These are phyloP conservation scores for Hirtodrosophila duncani DNA, from an alignment of 2,888 invertebrate species.

Conservation along the genomic window DNA sequence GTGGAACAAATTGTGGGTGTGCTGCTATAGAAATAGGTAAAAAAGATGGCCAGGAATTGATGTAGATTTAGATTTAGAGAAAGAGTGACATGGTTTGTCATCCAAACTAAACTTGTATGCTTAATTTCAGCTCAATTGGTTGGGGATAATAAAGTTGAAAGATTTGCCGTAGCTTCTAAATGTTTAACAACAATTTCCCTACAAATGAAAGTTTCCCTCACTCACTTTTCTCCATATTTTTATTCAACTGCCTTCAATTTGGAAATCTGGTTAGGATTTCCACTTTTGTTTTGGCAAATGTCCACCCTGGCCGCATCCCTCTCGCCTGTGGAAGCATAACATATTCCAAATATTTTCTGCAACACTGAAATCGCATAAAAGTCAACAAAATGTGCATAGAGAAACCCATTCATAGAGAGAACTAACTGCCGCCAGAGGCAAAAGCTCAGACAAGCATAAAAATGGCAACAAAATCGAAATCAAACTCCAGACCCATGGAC, in stretches of 20 bases:
- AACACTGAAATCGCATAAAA: conserved; percentile 66
- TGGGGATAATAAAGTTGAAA: neutral
- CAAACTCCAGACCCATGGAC: conserved; percentile 1
- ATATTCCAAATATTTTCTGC: conserved; percentile 64
- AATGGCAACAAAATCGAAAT: conserved; percentile 12
- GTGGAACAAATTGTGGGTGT: conserved; percentile 8
- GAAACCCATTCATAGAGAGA: neutral
- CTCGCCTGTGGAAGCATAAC: too few relatives aligned
- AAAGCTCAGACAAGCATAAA: conserved; percentile 55
- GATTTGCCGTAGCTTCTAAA: neutral
- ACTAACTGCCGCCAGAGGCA: conserved; percentile 22
- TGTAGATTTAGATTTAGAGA: too few relatives aligned
- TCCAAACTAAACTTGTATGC: neutral
- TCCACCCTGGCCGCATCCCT: conserved; percentile 12
- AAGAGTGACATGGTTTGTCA: too few relatives aligned
- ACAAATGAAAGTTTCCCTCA: too few relatives aligned
- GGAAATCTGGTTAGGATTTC: too few relatives aligned
- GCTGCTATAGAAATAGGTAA: neutral
- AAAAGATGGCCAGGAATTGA: too few relatives aligned
- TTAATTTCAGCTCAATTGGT: neutral
- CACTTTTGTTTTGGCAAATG: conserved; percentile 51
- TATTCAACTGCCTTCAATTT: neutral
- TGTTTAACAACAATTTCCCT: too few relatives aligned
- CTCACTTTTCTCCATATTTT: too few relatives aligned
- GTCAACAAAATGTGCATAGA: conserved; percentile 36